Base-by-base conservation (phyloP, 2,113 vertebrate genomes). In the Microcebus tavaratra region DNA sequence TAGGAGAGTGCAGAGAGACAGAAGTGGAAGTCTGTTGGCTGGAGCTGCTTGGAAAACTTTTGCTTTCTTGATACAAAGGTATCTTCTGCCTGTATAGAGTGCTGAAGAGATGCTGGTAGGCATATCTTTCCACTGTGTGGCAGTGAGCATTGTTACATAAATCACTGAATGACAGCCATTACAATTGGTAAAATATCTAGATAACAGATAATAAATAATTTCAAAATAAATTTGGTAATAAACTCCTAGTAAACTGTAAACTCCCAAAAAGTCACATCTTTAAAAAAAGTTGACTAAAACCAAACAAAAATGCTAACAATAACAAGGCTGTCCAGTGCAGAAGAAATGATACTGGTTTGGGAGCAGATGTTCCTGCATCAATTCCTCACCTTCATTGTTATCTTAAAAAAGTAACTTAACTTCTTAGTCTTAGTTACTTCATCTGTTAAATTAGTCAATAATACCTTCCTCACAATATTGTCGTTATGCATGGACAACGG, bases 141-240 rank as follows among this genome's bases (percentile, higher is more conserved):
- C 42, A 72, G 27, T 5, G 59, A 63, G 17, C 39, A 31, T 6
- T 36, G 21, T 50, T 45, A 59, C 50, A 72, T 72, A 90, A 31
- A 42, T 61, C n/a, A 92, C 25, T 82, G n/a, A 94, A 34, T 4
- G 17, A 67, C 8, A 75, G 50, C 53, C 48, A 63, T 68, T 84
- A 80, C 57, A 80, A 73, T 92, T 45, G 80, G 13, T 59, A 68
- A 82, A 63, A 85, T 57, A 78, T 42, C n/a, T 70, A 63, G 18
- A 82, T 90, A 29, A 83, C 59, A 91, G 68, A 94, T 83, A 20
- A 63, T 82, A 53, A 76, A 70, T 42, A 80, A 55, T 55, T 93
- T 95, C 10, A 57, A 86, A 55, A 59, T 5, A 21, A 85, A 87
- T 50, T 50, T 85, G 39, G 36, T 72, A 94, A 81, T 75, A 39